Evolutionary conservation across 2,888 invertebrate genomes (phyloP), one percentile per base, ranked within the genome.

Genomic region (Frankliniella intonsa): DNA sequence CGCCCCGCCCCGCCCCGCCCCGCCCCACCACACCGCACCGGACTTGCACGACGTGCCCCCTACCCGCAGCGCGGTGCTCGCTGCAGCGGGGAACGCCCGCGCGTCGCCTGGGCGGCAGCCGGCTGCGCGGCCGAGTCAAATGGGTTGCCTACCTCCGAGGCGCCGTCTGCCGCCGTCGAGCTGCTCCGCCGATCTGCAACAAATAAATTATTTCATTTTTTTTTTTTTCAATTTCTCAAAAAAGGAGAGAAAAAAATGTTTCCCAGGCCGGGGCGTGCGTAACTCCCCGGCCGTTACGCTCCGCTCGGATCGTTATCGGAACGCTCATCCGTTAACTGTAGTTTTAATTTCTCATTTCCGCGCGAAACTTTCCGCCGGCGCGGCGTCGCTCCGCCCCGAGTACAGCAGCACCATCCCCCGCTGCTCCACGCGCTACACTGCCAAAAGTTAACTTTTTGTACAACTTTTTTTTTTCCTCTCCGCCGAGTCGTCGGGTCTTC

Each of bases 291-390:
- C 62, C 62, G 5, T 62, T 62, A 17, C 62, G 69, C 22, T n/a
- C 55, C 55, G 14, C 55, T 11, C 55, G 55, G 17, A 11, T 69
- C 69, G 22, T 69, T 69, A 69, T 69, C 69, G 69, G 69, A 9
- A 22, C 62, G 62, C 19, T 62, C 62, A 62, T 62, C 62, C 69
- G 69, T 69, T 69, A 69, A 69, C 69, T 69, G 69, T 22, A 69
- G 69, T 69, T 69, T 69, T 69, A 69, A 69, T 69, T 69, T 69
- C 69, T 69, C 69, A 22, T 69, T 69, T 69, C 69, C 69, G n/a
- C n/a, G 17, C 9, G 11, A 22, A 69, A 69, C 22, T n/a, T 69
- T n/a, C 11, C 65, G n/a, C 19, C 19, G 5, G 38, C 38, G 5
- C 38, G 5, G 38, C 38, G 3, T 5, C 38, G 38, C 38, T 5